Conservation (phyloP, 2,888 invertebrate species). For the Azorinus chamasolen region DNA sequence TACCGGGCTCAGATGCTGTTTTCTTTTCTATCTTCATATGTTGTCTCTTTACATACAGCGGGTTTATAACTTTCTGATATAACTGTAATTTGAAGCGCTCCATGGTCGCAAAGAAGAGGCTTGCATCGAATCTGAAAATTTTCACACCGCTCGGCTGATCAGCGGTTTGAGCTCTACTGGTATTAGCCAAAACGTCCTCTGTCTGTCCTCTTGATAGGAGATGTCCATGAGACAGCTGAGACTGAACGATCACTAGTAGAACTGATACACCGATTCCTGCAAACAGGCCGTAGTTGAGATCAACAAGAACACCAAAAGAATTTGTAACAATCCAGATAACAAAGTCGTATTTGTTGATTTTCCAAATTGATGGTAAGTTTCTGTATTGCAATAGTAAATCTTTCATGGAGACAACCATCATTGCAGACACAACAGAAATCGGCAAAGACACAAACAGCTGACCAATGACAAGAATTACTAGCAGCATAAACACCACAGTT, state of each 20-base stretch:
- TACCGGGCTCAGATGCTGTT: no score
- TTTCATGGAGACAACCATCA: constrained; percentile 86
- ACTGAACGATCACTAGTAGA: constrained; percentile 68
- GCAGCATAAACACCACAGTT: constrained; percentile 75
- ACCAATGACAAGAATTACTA: constrained; percentile 79
- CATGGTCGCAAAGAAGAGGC: constrained; percentile 58
- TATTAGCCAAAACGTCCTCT: constrained; percentile 51
- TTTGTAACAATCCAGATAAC: constrained; percentile 84
- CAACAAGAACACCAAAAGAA: constrained; percentile 67
- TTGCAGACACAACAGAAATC: constrained; percentile 84
- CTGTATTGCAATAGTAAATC: constrained; percentile 89
- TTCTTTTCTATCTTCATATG: no score
- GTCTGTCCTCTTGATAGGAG: constrained; percentile 36
- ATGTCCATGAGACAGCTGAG: constrained; percentile 60
- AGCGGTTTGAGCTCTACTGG: constrained; percentile 13
- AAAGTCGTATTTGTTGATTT: constrained; percentile 92
- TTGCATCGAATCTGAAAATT: constrained; percentile 55
- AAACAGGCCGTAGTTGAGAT: constrained; percentile 77
- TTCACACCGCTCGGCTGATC: constrained; percentile 26
- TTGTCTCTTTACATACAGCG: not conserved
- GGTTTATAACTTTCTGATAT: constrained; percentile 41
- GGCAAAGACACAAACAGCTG: constrained; percentile 81
- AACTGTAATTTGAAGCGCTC: constrained; percentile 60
- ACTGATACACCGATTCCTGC: constrained; percentile 74
- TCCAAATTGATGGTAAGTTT: constrained; percentile 91